Percentiles rank a stretch among this genome's conserved stretches.
Conservation (phyloP, 2,113 vertebrate species). For the Butorides virescens region DNA sequence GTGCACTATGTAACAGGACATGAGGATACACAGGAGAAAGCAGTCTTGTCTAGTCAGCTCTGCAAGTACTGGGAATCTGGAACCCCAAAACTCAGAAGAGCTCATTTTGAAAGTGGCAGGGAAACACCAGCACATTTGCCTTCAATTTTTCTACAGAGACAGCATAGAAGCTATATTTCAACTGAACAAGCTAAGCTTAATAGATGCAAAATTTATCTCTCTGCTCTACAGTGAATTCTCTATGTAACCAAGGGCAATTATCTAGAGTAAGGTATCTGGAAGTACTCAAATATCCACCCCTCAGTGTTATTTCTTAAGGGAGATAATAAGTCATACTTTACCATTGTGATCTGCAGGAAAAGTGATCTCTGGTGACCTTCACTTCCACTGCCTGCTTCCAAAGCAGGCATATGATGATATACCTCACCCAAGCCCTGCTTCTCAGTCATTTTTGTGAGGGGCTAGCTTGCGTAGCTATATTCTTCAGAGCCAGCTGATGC, state of each 20-base stretch:
- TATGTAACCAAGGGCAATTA: neutral
- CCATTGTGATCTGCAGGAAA: neutral
- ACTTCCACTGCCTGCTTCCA: neutral
- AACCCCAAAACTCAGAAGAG: neutral
- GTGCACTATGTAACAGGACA: neutral
- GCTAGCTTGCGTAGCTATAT: neutral
- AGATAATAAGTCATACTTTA: neutral
- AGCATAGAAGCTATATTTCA: neutral
- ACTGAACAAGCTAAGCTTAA: neutral
- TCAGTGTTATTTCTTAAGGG: neutral
- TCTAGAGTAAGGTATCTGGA: neutral
- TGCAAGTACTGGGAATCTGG: neutral
- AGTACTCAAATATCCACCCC: neutral
- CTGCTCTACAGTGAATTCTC: neutral
- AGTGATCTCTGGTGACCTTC: neutral
- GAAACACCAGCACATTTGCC: neutral
- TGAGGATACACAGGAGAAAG: neutral
- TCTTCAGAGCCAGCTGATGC: neutral
- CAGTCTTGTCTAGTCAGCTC: neutral
- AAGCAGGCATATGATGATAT: rapidly evolving
- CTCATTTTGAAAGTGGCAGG: neutral
- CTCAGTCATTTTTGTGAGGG: neutral
- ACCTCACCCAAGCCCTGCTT: neutral
- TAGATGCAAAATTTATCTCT: neutral
- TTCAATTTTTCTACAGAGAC: neutral